Evolutionary conservation across 1,140 invertebrate genomes (phyloP), one percentile per base, ranked within the genome.

Genomic region (Trachymyrmex septentrionalis): DNA sequence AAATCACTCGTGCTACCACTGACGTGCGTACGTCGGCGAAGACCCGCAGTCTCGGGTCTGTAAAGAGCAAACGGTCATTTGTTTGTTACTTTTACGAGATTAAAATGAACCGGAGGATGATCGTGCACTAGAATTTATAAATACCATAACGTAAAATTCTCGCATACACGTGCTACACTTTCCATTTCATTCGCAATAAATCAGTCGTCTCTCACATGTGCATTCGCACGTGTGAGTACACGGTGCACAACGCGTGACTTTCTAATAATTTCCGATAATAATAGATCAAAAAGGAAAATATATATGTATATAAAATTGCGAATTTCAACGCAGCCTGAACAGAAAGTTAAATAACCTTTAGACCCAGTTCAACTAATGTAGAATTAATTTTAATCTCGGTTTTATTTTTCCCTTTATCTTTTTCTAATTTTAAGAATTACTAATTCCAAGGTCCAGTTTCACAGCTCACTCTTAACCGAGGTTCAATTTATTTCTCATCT

Each of bases 231-330:
- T 5, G 66, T 16, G 66, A 24, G 4, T 14, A 34, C 19, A n/a
- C 3, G 66, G 34, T n/a, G 12, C 1, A 12, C 66, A 16, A 48
- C 38, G 14, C 6, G 53, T 44, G n/a, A 61, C 73, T 61, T 76
- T 59, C 14, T 44, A 44, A 76, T 71, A 61, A 44, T 76, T 76
- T 61, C 16, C 21, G 34, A 76, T 27, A 59, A 73, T 30, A 75
- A 61, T 76, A 76, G 27, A 44, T 76, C 6, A 76, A 61, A 76
- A 73, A 57, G 3, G 7, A 59, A 59, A 16, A 76, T 73, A 50
- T 50, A 50, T 50, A 50, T 16, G 4, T 44, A 44, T 44, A 16
- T 50, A 14, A 50, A 50, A 3, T 24, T n/a, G 27, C 7, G 10
- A 14, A 53, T 55, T 34, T 73, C 30, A 72, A 53, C 5, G 5